These are phyloP conservation scores for Crossocerus cetratus DNA, from an alignment of 2,888 invertebrate genomes.

Conservation along the genomic window DNA sequence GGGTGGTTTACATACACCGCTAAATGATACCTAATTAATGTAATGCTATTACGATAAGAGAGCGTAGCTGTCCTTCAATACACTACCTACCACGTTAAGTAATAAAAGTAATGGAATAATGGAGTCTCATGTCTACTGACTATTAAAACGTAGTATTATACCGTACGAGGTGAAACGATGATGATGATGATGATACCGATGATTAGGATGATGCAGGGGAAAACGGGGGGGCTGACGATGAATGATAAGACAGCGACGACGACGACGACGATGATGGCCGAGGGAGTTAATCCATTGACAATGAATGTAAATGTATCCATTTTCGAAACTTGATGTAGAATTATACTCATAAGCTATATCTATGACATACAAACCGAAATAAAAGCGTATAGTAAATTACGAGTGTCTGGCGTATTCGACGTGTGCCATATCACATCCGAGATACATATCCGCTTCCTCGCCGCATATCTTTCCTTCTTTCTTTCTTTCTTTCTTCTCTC, in stretches of 20 bases:
- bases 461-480: too few species aligned
- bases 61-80: conserved; percentile 75
- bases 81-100: conserved; percentile 70
- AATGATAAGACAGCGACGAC: conserved; percentile 54
- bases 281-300: conserved; percentile 75
- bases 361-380: conserved; percentile 77
- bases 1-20: conserved; percentile 48
- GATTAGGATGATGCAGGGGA: conserved; percentile 9
- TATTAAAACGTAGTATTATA: conserved; percentile 73
- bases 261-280: conserved; percentile 54
- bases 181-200: conserved; percentile 28
- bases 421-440: too few species aligned
- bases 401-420: conserved; percentile 19
- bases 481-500: too few species aligned
- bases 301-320: conserved; percentile 78
- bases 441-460: too few species aligned
- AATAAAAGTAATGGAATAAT: conserved; percentile 69
- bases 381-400: conserved; percentile 75
- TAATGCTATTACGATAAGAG: conserved; percentile 71
- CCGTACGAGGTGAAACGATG: conserved; percentile 50
- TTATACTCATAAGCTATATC: conserved; percentile 77
- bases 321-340: conserved; percentile 77
- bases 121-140: conserved; percentile 71
- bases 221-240: conserved; percentile 40
- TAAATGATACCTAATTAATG: conserved; percentile 73